Conservation (phyloP, 2,113 vertebrate genomes). For the Ariopsis seemanni region DNA sequence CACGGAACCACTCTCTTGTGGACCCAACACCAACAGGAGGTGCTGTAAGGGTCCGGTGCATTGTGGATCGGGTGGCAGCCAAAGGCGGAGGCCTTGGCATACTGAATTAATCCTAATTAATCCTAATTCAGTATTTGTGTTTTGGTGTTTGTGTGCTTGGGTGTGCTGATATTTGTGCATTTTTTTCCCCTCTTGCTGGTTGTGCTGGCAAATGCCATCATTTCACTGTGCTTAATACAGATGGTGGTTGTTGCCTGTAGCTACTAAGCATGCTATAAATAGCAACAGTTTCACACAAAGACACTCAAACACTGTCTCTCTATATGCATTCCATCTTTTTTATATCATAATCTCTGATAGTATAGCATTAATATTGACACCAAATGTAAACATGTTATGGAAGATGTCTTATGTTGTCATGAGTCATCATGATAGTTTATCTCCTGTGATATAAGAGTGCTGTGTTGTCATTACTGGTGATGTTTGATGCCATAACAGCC, state of each 20-base stretch:
- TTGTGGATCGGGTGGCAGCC: too few species aligned
- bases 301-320: neutral
- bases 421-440: neutral
- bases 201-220: slow-evolving; percentile 19
- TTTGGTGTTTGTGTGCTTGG: slow-evolving; percentile 5
- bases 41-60: too few species aligned
- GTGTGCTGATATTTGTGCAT: slow-evolving; percentile 26
- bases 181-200: neutral
- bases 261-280: slow-evolving; percentile 51
- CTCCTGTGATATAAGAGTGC: neutral
- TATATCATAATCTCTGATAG: neutral
- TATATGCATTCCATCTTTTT: slow-evolving; percentile 26
- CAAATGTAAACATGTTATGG: neutral
- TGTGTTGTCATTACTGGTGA: neutral
- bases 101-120: neutral
- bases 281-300: slow-evolving; percentile 33
- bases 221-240: slow-evolving; percentile 44
- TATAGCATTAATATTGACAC: neutral
- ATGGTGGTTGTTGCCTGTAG: slow-evolving; percentile 55
- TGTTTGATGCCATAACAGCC: neutral
- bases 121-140: neutral
- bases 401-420: neutral
- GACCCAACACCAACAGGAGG: too few species aligned
- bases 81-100: too few species aligned
- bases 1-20: too few species aligned